These are phyloP conservation scores for Drosophila lowei DNA, from an alignment of 1,140 invertebrate genomes.

Conservation along the genomic window DNA sequence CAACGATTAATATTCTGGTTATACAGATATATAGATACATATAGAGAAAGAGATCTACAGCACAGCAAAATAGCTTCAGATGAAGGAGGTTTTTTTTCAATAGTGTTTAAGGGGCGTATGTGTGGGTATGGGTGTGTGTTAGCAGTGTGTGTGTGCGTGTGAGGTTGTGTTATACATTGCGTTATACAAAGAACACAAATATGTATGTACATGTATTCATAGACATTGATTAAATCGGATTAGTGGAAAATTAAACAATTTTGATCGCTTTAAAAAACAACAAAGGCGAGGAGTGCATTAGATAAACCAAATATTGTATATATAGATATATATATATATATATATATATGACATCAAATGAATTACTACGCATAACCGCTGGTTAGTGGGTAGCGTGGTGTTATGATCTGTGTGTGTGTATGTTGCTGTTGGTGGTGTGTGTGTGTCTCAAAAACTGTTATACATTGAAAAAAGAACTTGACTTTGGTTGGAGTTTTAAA, in stretches of 20 bases:
- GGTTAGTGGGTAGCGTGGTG: constrained; percentile 53
- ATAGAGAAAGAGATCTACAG: constrained; percentile 41
- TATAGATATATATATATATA: constrained; percentile 33
- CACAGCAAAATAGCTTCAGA: constrained; percentile 44
- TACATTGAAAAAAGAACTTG: constrained; percentile 70
- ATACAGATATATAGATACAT: constrained; percentile 54
- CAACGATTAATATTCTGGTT: constrained; percentile 53
- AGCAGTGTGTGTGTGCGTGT: neutral
- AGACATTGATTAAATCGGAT: constrained; percentile 30
- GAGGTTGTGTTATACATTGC: constrained; percentile 4
- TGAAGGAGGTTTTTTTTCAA: constrained; percentile 3
- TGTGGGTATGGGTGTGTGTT: constrained; percentile 12
- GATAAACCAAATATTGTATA: constrained; percentile 43
- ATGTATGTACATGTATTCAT: constrained; percentile 25
- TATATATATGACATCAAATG: constrained; percentile 46
- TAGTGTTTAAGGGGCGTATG: constrained; percentile 19
- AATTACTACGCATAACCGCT: constrained; percentile 53
- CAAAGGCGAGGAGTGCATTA: constrained; percentile 57
- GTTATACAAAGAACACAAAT: constrained; percentile 35
- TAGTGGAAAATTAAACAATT: constrained; percentile 32
- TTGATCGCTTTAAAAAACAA: constrained; percentile 17
- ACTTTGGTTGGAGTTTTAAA: constrained; percentile 65
- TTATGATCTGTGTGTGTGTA: constrained; percentile 31
- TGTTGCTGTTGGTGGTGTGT: constrained; percentile 33
- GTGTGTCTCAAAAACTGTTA: constrained; percentile 74